Conservation (phyloP, 2,888 invertebrate genomes). For the Furcula furcula region DNA sequence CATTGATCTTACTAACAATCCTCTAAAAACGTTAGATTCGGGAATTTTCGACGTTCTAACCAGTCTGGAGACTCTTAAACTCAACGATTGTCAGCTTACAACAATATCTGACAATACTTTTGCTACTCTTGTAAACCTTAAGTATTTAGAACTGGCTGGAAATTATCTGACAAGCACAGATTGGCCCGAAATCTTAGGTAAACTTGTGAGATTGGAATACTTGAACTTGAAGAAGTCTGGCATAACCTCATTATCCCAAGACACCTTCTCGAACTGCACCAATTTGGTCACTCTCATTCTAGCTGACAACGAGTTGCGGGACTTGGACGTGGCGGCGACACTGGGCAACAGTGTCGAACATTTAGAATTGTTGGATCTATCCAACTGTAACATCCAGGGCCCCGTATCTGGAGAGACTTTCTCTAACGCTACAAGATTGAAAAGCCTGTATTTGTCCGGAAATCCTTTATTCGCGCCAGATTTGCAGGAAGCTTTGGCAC, state of each 20-base stretch:
- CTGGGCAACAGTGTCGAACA: slow-evolving; percentile 84
- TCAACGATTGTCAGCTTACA: slow-evolving; percentile 84
- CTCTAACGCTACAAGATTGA: slow-evolving; percentile 84
- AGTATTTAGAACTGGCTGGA: slow-evolving; percentile 83
- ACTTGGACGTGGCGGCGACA: slow-evolving; percentile 84
- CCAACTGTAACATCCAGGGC: slow-evolving; percentile 85
- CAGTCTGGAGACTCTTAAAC: slow-evolving; percentile 84
- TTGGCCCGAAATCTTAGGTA: slow-evolving; percentile 84
- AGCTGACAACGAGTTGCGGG: slow-evolving; percentile 84
- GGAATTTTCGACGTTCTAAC: slow-evolving; percentile 83
- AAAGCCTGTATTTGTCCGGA: slow-evolving; percentile 84
- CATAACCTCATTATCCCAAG: slow-evolving; percentile 83
- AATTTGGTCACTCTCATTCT: slow-evolving; percentile 84
- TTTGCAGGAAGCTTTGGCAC: slow-evolving; percentile 84
- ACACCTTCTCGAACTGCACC: slow-evolving; percentile 84
- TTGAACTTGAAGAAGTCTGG: slow-evolving; percentile 83
- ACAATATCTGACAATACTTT: slow-evolving; percentile 81
- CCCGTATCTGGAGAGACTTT: slow-evolving; percentile 86
- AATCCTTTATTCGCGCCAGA: slow-evolving; percentile 86
- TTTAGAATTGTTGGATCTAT: slow-evolving; percentile 85
- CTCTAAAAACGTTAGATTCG: slow-evolving; percentile 79
- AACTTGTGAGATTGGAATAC: slow-evolving; percentile 82
- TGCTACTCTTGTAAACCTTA: slow-evolving; percentile 80
- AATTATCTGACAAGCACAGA: slow-evolving; percentile 80
- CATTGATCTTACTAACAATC: slow-evolving; percentile 87